Evolutionary conservation across 2,888 invertebrate genomes (phyloP).

Genomic region (Tethea ocularis): DNA sequence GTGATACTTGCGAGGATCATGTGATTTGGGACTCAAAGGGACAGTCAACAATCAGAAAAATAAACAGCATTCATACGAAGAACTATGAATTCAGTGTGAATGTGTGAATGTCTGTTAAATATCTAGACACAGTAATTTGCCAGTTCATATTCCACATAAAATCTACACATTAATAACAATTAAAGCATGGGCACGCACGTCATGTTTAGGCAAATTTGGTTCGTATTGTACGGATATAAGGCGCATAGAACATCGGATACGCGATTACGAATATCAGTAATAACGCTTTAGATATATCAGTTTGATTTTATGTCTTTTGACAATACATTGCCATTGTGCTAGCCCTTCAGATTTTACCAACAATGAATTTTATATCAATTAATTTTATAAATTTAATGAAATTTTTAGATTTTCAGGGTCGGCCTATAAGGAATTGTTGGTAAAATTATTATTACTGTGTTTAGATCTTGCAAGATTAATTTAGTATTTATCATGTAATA

Average conservation of each 20-base stretch:
- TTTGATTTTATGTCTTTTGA: not conserved
- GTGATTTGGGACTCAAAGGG: constrained; percentile 33
- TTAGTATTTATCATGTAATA: constrained; percentile 20
- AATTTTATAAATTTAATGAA: not conserved
- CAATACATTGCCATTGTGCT: not conserved
- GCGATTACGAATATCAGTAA: too few relatives aligned
- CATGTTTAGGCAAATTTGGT: not conserved
- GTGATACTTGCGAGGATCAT: constrained; percentile 45
- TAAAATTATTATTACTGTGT: constrained; percentile 29
- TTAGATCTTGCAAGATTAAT: constrained; percentile 20
- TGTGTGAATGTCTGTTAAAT: constrained; percentile 15
- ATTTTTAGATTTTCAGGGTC: not conserved
- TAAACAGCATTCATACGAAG: constrained; percentile 43
- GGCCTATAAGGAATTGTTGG: constrained; percentile 6
- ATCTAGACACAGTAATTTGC: constrained; percentile 40
- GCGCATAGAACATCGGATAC: not conserved
- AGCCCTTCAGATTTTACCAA: constrained; percentile 11
- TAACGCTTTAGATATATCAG: not conserved
- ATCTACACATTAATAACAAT: constrained; percentile 2
- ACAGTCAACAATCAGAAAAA: constrained; percentile 36
- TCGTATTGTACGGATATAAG: not conserved
- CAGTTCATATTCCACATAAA: not conserved
- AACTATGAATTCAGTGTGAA: constrained; percentile 22
- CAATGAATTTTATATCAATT: not conserved
- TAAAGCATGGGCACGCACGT: not conserved